These are phyloP conservation scores for Daboia siamensis DNA, from an alignment of 2,113 vertebrate species.

Conservation along the genomic window DNA sequence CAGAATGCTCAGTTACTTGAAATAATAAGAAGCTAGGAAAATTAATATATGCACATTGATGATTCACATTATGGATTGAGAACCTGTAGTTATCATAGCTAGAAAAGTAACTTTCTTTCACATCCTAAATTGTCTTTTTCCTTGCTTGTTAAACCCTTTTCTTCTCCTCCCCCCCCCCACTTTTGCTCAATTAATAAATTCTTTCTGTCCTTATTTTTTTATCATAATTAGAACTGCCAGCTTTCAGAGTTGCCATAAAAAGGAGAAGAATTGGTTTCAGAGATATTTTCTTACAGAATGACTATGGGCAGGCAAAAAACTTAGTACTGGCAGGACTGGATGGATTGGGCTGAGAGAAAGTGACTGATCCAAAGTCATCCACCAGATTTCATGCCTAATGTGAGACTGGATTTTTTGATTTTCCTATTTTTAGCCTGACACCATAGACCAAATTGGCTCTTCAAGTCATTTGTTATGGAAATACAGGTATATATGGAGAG, in stretches of 20 bases:
- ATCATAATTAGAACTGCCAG: slow-evolving; percentile 24
- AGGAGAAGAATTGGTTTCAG: slow-evolving; percentile 30
- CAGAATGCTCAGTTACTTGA: background rate
- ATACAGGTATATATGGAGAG: background rate
- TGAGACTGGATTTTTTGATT: background rate
- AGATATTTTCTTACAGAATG: background rate
- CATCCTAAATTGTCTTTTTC: background rate
- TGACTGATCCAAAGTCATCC: background rate
- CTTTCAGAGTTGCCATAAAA: slow-evolving; percentile 58
- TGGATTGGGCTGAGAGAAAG: background rate
- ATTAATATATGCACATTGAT: background rate
- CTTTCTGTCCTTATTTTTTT: slow-evolving; percentile 42
- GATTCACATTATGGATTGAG: background rate
- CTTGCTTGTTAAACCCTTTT: background rate
- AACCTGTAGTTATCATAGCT: background rate
- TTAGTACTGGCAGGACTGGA: background rate
- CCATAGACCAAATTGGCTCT: no score
- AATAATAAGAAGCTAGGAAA: background rate
- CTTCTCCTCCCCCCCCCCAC: background rate
- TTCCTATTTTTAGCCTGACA: background rate
- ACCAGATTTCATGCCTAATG: background rate
- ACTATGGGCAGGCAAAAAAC: background rate
- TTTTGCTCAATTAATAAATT: background rate
- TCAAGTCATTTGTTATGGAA: background rate
- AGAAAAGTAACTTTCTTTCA: background rate